phyloP scores from a whole-genome alignment of 2,888 invertebrate species.

The Drosophila cognata region DNA sequence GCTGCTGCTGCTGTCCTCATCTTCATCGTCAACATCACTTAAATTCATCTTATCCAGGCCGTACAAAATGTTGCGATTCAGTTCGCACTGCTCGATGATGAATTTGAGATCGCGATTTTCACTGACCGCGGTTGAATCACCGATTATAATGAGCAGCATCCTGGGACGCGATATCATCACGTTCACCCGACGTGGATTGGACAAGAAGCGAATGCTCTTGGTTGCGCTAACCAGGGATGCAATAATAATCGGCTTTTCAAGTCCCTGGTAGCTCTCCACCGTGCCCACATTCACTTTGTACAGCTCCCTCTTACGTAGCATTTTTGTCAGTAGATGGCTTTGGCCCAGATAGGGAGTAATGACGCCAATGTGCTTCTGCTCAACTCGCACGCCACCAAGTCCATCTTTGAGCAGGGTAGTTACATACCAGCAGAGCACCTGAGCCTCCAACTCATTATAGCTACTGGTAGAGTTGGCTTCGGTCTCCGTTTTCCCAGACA shows the following conservation, averaged over 20 bases:
- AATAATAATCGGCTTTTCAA: slow-evolving; percentile 92
- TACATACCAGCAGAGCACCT: slow-evolving; percentile 87
- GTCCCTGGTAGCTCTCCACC: slow-evolving; percentile 94
- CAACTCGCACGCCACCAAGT: slow-evolving; percentile 84
- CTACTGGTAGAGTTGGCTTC: slow-evolving; percentile 84
- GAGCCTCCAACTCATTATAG: slow-evolving; percentile 87
- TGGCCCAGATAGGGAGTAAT: slow-evolving; percentile 86
- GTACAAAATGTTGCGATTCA: slow-evolving; percentile 32
- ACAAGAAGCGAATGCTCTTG: slow-evolving; percentile 70
- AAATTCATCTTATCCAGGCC: background rate
- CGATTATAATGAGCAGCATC: slow-evolving; percentile 87
- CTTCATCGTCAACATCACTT: background rate
- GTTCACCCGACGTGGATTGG: slow-evolving; percentile 86
- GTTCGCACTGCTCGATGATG: slow-evolving; percentile 74
- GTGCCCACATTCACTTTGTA: slow-evolving; percentile 89
- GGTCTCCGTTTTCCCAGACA: slow-evolving; percentile 84
- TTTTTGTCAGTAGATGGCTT: slow-evolving; percentile 73
- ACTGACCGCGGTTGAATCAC: slow-evolving; percentile 83
- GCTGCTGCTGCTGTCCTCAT: background rate
- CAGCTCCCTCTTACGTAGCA: slow-evolving; percentile 47
- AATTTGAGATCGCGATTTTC: slow-evolving; percentile 69
- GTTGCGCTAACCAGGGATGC: slow-evolving; percentile 90
- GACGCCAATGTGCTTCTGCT: slow-evolving; percentile 86
- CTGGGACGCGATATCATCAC: slow-evolving; percentile 88
- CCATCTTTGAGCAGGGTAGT: slow-evolving; percentile 85